Percentiles rank a stretch among this genome's conserved stretches.
Evolutionary conservation across 2,797 vertebrate genomes (phyloP).

Genomic region (Tokudaia muenninki): DNA sequence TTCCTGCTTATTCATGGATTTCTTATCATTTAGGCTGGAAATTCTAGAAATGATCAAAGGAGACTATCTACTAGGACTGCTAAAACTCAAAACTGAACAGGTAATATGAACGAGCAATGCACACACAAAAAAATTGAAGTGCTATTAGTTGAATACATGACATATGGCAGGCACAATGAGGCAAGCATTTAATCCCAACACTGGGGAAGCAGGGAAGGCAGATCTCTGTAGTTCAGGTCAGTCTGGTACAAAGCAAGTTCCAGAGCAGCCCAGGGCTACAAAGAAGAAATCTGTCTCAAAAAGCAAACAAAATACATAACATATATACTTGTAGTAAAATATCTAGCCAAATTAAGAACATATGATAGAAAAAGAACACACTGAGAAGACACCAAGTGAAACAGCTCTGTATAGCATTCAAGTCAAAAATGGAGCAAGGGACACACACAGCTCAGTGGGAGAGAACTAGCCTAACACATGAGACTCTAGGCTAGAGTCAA

Average conservation of each 20-base stretch:
- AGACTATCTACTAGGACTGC: constrained; percentile 13
- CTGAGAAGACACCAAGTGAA: neutral
- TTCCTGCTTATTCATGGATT: constrained; percentile 45
- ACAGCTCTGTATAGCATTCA: constrained; percentile 30
- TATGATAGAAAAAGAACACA: neutral
- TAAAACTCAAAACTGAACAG: constrained; percentile 57
- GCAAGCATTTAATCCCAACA: neutral
- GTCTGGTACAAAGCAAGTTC: neutral
- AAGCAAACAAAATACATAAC: neutral
- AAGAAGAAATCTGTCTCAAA: neutral
- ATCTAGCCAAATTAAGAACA: constrained; percentile 17
- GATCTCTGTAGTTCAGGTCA: neutral
- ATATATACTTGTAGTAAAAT: constrained; percentile 32
- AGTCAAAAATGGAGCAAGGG: constrained; percentile 39
- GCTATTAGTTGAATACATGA: neutral
- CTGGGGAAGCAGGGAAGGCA: neutral
- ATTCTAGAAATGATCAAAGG: constrained; percentile 10
- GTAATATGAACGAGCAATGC: constrained; percentile 9
- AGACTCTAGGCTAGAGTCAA: neutral
- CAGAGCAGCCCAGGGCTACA: neutral
- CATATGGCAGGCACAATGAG: neutral
- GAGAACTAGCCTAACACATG: neutral
- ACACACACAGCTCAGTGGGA: neutral
- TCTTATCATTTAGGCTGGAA: constrained; percentile 26
- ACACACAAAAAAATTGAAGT: constrained; percentile 4